phyloP scores from a whole-genome alignment of 2,888 invertebrate genomes.

The Epirrhoe alternata region DNA sequence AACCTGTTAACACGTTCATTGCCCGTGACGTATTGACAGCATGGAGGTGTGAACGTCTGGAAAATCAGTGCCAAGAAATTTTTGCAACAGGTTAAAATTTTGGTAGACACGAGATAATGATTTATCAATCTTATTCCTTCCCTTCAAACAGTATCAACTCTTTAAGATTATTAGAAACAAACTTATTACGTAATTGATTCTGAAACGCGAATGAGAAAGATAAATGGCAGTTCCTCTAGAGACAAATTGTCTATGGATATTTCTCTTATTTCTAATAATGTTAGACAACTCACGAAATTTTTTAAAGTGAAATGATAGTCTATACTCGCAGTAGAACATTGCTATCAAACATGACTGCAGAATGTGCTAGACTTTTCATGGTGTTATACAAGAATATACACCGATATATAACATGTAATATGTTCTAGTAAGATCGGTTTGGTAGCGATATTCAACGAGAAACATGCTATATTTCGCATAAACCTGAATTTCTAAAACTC shows the following conservation, averaged over 20 bases:
- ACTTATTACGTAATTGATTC: background rate
- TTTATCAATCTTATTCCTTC: conserved; percentile 1
- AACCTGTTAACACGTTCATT: no score
- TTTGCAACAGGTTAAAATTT: background rate
- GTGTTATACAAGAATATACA: no score
- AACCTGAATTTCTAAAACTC: conserved; percentile 16
- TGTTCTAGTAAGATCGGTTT: background rate
- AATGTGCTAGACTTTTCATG: no score
- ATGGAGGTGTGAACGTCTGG: no score
- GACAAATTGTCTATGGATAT: background rate
- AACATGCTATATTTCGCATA: background rate
- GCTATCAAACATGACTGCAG: background rate
- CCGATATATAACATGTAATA: no score
- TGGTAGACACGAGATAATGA: background rate
- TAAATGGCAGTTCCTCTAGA: background rate
- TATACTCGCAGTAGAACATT: background rate
- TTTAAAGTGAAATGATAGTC: background rate
- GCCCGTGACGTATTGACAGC: no score
- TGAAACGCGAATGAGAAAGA: background rate
- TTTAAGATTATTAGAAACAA: conserved; percentile 3
- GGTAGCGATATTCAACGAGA: background rate
- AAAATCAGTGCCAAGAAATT: background rate
- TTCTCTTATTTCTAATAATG: background rate
- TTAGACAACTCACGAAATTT: background rate
- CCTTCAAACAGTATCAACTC: background rate